Base-by-base conservation (phyloP, 2,888 invertebrate genomes). In the Podabrus alpinus region DNA sequence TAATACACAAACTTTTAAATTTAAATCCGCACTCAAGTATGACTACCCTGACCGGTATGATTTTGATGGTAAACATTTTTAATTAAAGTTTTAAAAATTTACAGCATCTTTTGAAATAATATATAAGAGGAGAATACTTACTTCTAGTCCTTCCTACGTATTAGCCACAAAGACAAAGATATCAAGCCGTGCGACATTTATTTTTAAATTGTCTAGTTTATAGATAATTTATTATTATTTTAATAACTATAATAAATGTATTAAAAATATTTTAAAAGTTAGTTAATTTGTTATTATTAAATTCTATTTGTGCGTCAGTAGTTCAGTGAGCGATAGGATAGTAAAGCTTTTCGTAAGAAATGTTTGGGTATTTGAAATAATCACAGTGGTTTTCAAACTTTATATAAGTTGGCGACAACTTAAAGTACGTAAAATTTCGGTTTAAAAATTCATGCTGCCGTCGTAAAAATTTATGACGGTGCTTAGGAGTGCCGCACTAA, bases 131-230 rank as follows among this genome's bases (percentile, higher is more conserved):
- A 78, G 67, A 15, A 72, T 79, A 88, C 88, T 89, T 87, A 88
- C 88, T 88, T 89, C 88, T 76, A 88, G 86, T 85, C 88, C 88
- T 83, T 88, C 88, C 88, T 88, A 85, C 81, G 83, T 79, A 79
- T 82, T 81, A 83, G 85, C 84, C 82, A 86, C 85, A 86, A 84
- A 86, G 85, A 85, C 84, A 85, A 82, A 87, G 84, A 84, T 83
- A 84, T 82, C 85, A 87, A 87, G 87, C 87, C 86, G 86, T 87
- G 87, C 87, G 86, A 83, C 82, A 82, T 80, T 82, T 81, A 82
- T 69, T 75, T 64, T 64, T 77, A 77, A 68, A 59, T 15, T 9
- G 11, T 15, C 13, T 59, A 15, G n/a, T 68, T 59, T 68, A 68
- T 59, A 67, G 13, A 24, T 66, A 66, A 66, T 66, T 62, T 17